Evolutionary conservation across 2,888 invertebrate species (phyloP), one percentile per base, ranked within the genome.

Genomic region (Microchrysa polita): DNA sequence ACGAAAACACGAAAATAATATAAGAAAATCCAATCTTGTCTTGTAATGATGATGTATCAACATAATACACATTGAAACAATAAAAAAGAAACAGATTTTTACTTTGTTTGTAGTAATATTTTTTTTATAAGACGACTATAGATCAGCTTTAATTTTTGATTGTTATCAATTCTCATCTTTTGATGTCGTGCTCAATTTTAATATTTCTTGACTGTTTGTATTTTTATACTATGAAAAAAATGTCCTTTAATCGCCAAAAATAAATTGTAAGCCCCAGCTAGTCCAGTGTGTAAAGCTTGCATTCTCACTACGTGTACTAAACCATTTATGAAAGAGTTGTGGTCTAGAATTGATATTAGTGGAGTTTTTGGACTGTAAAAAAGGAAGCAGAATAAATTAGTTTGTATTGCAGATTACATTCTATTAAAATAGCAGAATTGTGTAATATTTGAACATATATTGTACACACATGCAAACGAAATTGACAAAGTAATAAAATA

Each of bases 251-350:
- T 69, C 69, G 34, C 55, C 69, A 69, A 69, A 69, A 57, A 69
- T 57, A 69, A 69, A 69, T 69, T 69, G 69, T 69, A 69, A 69
- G 69, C 69, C 69, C 69, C 69, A 69, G 69, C 55, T 69, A 55
- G 69, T 69, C 69, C 69, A 69, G 34, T 55, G 57, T 69, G 69
- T 69, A 69, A 40, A 40, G 27, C 23, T 69, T 55, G 53, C 42
- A 69, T 57, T 57, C 23, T 69, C 69, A 57, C 34, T 69, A 69
- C 69, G 69, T 69, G 69, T 69, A n/a, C n/a, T n/a, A 69, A 69
- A 57, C 69, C 69, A 69, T 69, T 69, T 69, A 52, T 69, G 69
- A 69, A 69, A 69, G 55, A 69, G 55, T 44, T 69, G 69, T 69
- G 69, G 23, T 55, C 55, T 69, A 57, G 65, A 65, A 48, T 42